Evolutionary conservation across 92 coral and sea anemone species (phyloP).

Genomic region (Meandrina meandrites): DNA sequence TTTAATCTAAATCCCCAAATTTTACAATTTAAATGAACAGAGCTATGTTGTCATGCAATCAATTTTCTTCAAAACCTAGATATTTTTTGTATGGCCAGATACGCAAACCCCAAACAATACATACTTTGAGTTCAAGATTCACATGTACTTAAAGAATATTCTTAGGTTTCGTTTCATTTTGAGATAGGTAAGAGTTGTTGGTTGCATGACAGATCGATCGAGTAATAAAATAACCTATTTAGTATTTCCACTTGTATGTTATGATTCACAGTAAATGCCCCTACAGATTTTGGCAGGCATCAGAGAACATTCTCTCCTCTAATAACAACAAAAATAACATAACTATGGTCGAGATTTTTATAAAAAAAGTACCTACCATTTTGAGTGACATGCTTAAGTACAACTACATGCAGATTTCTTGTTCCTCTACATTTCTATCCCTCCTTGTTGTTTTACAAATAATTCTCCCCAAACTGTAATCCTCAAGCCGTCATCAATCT

Average conservation of each 20-base stretch:
- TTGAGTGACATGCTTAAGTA: slow-evolving; percentile 11
- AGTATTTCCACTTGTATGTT: not conserved
- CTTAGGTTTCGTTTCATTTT: not conserved
- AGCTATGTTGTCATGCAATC: slow-evolving; percentile 16
- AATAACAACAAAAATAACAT: not conserved
- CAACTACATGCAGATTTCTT: not conserved
- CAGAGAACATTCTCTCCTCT: not conserved
- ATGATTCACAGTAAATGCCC: slow-evolving; percentile 1
- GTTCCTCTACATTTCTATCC: not conserved
- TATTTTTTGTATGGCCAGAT: not conserved
- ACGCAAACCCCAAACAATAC: not conserved
- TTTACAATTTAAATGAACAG: not conserved
- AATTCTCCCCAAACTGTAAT: not conserved
- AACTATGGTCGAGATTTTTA: not conserved
- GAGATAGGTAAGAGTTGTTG: not conserved
- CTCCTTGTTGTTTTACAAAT: not conserved
- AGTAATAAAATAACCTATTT: not conserved
- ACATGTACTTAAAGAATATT: not conserved
- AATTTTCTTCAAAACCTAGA: not conserved
- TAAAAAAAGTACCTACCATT: slow-evolving; percentile 12
- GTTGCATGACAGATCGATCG: not conserved
- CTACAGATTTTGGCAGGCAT: not conserved
- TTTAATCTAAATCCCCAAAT: not conserved
- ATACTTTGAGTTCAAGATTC: not conserved
- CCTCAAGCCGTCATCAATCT: not conserved